phyloP scores from a whole-genome alignment of 2,113 vertebrate genomes.

The Coreoperca whiteheadi region DNA sequence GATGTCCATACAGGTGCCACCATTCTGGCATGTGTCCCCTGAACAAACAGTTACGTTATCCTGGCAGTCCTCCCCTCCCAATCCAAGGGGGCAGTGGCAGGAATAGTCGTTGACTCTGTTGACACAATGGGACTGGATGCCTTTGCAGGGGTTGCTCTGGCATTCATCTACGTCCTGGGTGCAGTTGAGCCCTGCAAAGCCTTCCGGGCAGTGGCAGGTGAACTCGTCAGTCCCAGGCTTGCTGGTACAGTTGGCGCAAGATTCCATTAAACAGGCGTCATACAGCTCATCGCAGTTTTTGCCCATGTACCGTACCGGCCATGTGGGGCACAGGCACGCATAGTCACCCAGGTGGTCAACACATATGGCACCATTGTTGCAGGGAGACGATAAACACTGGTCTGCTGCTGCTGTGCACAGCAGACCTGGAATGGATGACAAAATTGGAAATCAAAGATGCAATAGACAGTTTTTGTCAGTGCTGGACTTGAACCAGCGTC shows the following conservation, averaged over 20 bases:
- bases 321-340: slow-evolving; percentile 82
- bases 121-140: slow-evolving; percentile 75
- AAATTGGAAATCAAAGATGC: not conserved
- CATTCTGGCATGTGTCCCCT: slow-evolving; percentile 85
- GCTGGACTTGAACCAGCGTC: too few species aligned
- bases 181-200: slow-evolving; percentile 79
- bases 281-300: slow-evolving; percentile 84
- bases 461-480: not conserved
- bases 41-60: slow-evolving; percentile 76
- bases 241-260: slow-evolving; percentile 74
- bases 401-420: slow-evolving; percentile 79
- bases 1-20: slow-evolving; percentile 81
- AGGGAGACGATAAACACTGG: slow-evolving; percentile 86
- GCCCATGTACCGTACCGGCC: slow-evolving; percentile 80
- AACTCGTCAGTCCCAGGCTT: slow-evolving; percentile 73
- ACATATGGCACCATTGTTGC: slow-evolving; percentile 88
- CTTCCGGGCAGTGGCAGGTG: slow-evolving; percentile 82
- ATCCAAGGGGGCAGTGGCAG: slow-evolving; percentile 85
- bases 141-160: slow-evolving; percentile 83
- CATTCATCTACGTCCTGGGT: slow-evolving; percentile 76
- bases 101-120: slow-evolving; percentile 69
- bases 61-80: slow-evolving; percentile 78
- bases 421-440: slow-evolving; percentile 66
- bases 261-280: slow-evolving; percentile 80
- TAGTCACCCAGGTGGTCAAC: slow-evolving; percentile 78